Evolutionary conservation across 1,140 invertebrate genomes (phyloP), one percentile per base, ranked within the genome.

Genomic region (Plodia interpunctella): DNA sequence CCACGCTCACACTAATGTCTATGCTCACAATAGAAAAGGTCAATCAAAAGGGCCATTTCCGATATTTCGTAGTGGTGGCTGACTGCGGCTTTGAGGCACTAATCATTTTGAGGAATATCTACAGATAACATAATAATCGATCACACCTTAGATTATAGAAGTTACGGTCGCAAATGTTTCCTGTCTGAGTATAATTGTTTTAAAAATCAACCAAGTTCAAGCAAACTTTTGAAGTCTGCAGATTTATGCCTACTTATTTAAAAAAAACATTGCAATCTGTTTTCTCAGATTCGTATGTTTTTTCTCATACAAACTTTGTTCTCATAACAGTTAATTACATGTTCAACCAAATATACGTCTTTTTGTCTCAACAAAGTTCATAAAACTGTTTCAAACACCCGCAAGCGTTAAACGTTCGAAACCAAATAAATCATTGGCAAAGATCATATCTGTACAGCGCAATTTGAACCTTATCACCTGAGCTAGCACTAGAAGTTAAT

Each of bases 401-500:
- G 30, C 9, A 32, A 44, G 38, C 38, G 15, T 44, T 44, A 44
- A 44, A 44, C 38, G 13, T 15, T 44, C 38, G 13, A 15, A 44
- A 44, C n/a, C 5, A 44, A 44, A 44, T 44, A 44, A 44, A 44
- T 44, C n/a, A 44, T 44, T 15, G 38, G n/a, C 38, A 44, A n/a
- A 44, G 38, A 44, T 44, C 38, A 15, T 15, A 44, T 15, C 38
- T 15, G 1, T 17, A 1, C 13, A 6, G 15, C 8, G 1, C 15
- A 44, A 44, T 44, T 1, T 44, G 13, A 44, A 44, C 13, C 38
- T 44, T 44, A 15, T 15, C 11, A 32, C 11, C 38, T 5, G n/a
- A 15, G 13, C 11, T 8, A 38, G 35, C 8, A 38, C 35, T 8
- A 38, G 28, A 9, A 28, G 9, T 28, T 9, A 28, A 28, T 5